Evolutionary conservation across 1,140 invertebrate genomes (phyloP), one percentile per base, ranked within the genome.

Genomic region (Adelges cooleyi): DNA sequence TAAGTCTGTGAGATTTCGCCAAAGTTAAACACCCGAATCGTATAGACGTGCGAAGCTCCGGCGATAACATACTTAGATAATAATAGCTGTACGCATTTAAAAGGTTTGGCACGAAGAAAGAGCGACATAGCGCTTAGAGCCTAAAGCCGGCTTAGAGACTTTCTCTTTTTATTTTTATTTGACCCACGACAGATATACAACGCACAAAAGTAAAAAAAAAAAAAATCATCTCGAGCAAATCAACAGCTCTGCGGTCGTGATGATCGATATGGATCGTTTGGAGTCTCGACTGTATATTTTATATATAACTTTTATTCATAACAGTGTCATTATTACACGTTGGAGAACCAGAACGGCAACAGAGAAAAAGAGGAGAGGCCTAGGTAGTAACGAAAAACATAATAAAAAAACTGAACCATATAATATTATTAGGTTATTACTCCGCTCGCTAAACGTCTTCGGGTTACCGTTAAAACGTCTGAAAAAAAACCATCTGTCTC

Each of bases 231-330:
- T 9, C 42, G 40, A 40, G 54, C 17, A 62, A 62, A 62, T 62
- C 56, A 62, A 62, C 42, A 42, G n/a, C n/a, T n/a, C n/a, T n/a
- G n/a, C n/a, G 33, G 44, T 62, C 56, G 56, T 62, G 56, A 62
- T 62, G 42, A 62, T 62, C 56, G 56, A 62, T 62, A 62, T 48
- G 27, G 42, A 62, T 62, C 56, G 33, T 15, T 23, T 25, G 40
- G 44, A 42, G 56, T 62, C 40, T 27, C 42, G 56, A 46, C 56
- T 62, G 15, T n/a, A n/a, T n/a, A n/a, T n/a, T n/a, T n/a, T n/a
- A n/a, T n/a, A n/a, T n/a, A n/a, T n/a, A n/a, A n/a, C n/a, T 48
- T 62, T 6, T 33, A 33, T 33, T 33, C 56, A 33, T 48, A 46
- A 62, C n/a, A 46, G 56, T 62, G 56, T 62, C 56, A 46, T 48